A percentile compares a stretch with the other conserved stretches of the same genome.
phyloP scores from a whole-genome alignment of 2,888 invertebrate species.

The Esperia sulphurella region DNA sequence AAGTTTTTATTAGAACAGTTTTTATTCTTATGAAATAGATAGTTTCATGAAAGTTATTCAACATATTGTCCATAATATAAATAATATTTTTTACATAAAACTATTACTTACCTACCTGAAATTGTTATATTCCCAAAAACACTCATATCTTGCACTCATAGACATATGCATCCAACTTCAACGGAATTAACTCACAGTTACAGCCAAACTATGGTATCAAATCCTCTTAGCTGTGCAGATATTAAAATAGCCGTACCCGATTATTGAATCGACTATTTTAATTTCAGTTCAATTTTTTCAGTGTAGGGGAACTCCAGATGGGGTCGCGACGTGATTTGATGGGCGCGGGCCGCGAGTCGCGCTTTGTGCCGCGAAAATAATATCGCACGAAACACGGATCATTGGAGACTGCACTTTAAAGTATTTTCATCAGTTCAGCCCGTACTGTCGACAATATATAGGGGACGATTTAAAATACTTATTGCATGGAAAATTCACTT shows the following conservation, averaged over 20 bases:
- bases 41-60: no score
- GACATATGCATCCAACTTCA: no score
- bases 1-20: no score
- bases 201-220: no score
- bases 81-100: no score
- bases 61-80: no score
- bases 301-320: conserved; percentile 28
- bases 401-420: conserved; percentile 56
- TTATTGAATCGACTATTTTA: neutral
- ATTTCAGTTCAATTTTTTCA: conserved; percentile 46
- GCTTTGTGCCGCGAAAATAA: conserved; percentile 54
- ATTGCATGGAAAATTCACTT: conserved; percentile 17
- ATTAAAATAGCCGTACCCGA: neutral
- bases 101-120: no score
- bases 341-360: conserved; percentile 29
- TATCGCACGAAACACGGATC: conserved; percentile 50
- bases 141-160: no score
- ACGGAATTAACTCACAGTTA: neutral
- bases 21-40: no score
- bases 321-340: conserved; percentile 55
- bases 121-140: no score
- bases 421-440: conserved; percentile 51
- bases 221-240: no score
- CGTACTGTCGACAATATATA: conserved; percentile 42
- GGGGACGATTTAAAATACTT: conserved; percentile 47